Evolutionary conservation across 1,140 invertebrate species (phyloP).

Genomic region (Doryteuthis pealeii): DNA sequence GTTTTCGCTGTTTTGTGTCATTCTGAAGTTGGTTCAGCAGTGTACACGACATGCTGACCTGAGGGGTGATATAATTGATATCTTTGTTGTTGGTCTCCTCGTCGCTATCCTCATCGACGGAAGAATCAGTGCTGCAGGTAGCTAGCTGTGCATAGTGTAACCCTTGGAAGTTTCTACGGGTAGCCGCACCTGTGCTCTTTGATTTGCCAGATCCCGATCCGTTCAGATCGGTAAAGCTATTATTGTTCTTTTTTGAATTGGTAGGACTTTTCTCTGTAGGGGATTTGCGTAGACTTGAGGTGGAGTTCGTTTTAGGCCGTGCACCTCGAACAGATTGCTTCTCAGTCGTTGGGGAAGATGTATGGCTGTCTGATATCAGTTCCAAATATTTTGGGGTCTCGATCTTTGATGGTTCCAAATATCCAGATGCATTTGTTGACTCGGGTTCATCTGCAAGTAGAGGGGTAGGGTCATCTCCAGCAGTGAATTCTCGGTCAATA

Average conservation of each 20-base stretch:
- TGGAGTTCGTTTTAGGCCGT: neutral
- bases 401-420: slow-evolving; percentile 8
- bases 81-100: neutral
- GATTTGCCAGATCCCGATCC: neutral
- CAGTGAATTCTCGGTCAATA: neutral
- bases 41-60: slow-evolving; percentile 2
- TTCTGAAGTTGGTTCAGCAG: neutral
- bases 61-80: slow-evolving; percentile 3
- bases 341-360: neutral
- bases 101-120: neutral
- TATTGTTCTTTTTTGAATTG: neutral
- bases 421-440: slow-evolving; percentile 6
- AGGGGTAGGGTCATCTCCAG: neutral
- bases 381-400: slow-evolving; percentile 11
- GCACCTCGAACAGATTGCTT: neutral
- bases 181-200: neutral
- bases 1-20: neutral
- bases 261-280: neutral
- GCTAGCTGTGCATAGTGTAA: slow-evolving; percentile 7
- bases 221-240: neutral
- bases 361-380: neutral
- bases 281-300: neutral
- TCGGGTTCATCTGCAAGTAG: neutral
- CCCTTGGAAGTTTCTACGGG: slow-evolving; percentile 8
- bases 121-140: slow-evolving; percentile 4